phyloP scores from a whole-genome alignment of 30 jellyfish, hydroid and myxozoan genomes.

The Pelagia noctiluca region DNA sequence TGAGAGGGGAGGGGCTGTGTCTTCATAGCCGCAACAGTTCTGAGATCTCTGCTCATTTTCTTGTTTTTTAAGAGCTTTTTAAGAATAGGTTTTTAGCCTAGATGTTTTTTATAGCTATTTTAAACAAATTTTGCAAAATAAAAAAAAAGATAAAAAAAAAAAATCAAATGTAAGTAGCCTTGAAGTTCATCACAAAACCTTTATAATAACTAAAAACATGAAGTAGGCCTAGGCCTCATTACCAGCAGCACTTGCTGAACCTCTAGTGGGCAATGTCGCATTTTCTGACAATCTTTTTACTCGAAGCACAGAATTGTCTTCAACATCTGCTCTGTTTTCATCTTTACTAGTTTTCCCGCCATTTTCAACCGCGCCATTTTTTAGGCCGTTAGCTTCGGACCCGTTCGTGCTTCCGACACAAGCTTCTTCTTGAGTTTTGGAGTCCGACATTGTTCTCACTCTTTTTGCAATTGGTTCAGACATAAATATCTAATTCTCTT shows the following conservation, averaged over 20 bases:
- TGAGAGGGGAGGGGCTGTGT: neutral
- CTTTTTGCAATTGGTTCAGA: conserved; percentile 50
- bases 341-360: neutral
- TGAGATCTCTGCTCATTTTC: neutral
- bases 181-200: neutral
- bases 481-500: too few relatives aligned
- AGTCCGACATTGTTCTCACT: conserved; percentile 41
- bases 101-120: neutral
- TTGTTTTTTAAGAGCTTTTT: neutral
- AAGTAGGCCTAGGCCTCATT: neutral
- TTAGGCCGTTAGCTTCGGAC: neutral
- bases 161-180: neutral
- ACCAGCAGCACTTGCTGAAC: conserved; percentile 94
- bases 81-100: too few relatives aligned
- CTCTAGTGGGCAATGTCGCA: conserved; percentile 82
- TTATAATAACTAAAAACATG: neutral
- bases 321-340: conserved; percentile 12
- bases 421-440: conserved; percentile 4
- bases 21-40: neutral
- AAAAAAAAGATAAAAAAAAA: too few relatives aligned
- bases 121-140: too few relatives aligned
- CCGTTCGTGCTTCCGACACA: neutral
- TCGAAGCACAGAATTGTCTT: conserved; percentile 61
- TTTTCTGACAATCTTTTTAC: conserved; percentile 68
- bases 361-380: conserved; percentile 17